Percentiles rank a stretch among this genome's conserved stretches.
phyloP scores from a whole-genome alignment of 2,888 invertebrate species.

The Parthenolecanium corni region DNA sequence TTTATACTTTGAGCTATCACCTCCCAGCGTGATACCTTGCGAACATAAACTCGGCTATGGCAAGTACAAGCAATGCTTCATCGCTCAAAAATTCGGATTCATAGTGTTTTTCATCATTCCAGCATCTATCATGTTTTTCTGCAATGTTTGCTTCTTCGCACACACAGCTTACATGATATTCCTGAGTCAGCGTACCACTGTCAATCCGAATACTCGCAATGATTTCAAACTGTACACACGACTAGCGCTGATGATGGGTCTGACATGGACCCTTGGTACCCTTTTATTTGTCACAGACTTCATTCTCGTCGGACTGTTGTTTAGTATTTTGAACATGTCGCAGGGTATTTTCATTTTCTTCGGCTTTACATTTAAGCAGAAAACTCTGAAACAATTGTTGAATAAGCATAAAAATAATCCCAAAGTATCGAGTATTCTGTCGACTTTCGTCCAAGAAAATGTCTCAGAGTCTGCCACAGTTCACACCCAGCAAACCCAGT shows the following conservation, averaged over 20 bases:
- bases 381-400: background rate
- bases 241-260: constrained; percentile 42
- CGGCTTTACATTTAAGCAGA: constrained; percentile 39
- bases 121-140: constrained; percentile 38
- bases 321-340: constrained; percentile 41
- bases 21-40: constrained; percentile 30
- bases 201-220: constrained; percentile 35
- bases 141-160: constrained; percentile 40
- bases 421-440: background rate
- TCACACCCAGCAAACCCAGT: background rate
- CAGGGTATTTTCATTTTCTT: constrained; percentile 44
- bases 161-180: constrained; percentile 40
- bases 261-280: constrained; percentile 41
- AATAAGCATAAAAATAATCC: constrained; percentile 2
- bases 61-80: constrained; percentile 41
- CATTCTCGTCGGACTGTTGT: constrained; percentile 40
- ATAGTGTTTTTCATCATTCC: constrained; percentile 43
- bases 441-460: background rate
- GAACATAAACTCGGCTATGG: constrained; percentile 42
- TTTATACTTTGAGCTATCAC: constrained; percentile 37
- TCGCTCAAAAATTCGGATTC: constrained; percentile 41
- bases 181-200: constrained; percentile 37
- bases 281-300: constrained; percentile 37
- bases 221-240: constrained; percentile 41
- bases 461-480: background rate